Evolutionary conservation across 2,113 vertebrate genomes (phyloP).

Genomic region (Phaetusa simplex): DNA sequence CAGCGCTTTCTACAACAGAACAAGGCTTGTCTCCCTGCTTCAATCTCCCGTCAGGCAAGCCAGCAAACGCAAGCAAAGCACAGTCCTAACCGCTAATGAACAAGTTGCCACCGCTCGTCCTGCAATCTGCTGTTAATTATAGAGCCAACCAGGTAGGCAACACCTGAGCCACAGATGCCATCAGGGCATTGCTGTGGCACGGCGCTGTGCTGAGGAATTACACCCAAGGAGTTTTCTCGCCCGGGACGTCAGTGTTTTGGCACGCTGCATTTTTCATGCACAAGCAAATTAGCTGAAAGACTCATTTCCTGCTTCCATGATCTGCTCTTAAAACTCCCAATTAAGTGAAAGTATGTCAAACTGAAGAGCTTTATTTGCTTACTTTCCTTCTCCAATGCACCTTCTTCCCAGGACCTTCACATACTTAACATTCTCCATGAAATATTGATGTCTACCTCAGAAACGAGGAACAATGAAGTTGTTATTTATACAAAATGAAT

Average conservation of each 20-base stretch:
- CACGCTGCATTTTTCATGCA: neutral
- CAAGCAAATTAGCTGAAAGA: neutral
- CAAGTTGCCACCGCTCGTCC: fast-evolving
- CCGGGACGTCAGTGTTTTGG: neutral
- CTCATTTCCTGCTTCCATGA: neutral
- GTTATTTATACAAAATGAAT: neutral
- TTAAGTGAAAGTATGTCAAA: neutral
- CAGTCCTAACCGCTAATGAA: fast-evolving
- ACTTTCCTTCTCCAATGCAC: neutral
- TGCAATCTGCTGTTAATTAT: neutral
- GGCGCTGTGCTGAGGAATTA: fast-evolving
- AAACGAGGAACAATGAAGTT: neutral
- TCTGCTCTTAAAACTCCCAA: neutral
- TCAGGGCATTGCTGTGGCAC: neutral
- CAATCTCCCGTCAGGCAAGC: neutral
- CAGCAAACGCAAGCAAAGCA: neutral
- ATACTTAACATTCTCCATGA: neutral
- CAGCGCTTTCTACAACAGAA: neutral
- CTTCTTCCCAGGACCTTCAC: neutral
- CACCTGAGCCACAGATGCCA: neutral
- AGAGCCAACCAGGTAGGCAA: neutral
- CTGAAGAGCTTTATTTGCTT: neutral
- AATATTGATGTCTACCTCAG: neutral
- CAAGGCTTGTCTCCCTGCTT: neutral
- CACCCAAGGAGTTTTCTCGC: neutral